These are phyloP conservation scores for Meloidogyne floridensis DNA, from an alignment of 1,140 invertebrate genomes.

Conservation along the genomic window DNA sequence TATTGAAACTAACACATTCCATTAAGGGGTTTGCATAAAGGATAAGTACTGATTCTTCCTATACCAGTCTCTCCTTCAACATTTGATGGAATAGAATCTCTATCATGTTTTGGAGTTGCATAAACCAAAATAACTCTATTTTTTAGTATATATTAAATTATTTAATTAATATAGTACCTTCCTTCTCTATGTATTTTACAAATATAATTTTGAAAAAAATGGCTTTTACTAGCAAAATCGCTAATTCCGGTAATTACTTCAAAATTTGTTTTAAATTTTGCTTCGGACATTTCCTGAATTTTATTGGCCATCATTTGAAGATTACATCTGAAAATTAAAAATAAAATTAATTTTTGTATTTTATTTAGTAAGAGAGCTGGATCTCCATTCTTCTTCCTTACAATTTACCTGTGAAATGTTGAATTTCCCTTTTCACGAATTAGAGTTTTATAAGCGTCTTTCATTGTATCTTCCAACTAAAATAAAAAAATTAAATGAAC, in stretches of 20 bases:
- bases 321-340: too few species aligned
- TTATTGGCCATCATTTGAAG: too few species aligned
- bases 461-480: slow-evolving; percentile 43
- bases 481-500: too few species aligned
- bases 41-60: too few species aligned
- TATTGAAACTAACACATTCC: too few species aligned
- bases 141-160: neutral
- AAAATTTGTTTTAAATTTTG: slow-evolving; percentile 11
- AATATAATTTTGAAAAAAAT: slow-evolving; percentile 43
- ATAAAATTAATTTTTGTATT: too few species aligned
- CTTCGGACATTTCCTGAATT: too few species aligned
- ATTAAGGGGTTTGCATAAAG: too few species aligned
- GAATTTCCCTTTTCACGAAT: neutral
- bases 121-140: slow-evolving; percentile 11
- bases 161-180: slow-evolving; percentile 24
- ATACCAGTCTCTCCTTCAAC: neutral
- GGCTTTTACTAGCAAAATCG: slow-evolving; percentile 44
- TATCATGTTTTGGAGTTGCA: slow-evolving; percentile 44
- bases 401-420: too few species aligned
- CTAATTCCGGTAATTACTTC: slow-evolving; percentile 30
- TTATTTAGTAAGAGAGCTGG: too few species aligned
- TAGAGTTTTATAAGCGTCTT: slow-evolving; percentile 32
- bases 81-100: neutral
- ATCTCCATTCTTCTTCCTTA: too few species aligned
- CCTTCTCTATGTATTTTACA: slow-evolving; percentile 44